phyloP scores from a whole-genome alignment of 2,888 invertebrate genomes.

The Rhamphomyia laevipes region DNA sequence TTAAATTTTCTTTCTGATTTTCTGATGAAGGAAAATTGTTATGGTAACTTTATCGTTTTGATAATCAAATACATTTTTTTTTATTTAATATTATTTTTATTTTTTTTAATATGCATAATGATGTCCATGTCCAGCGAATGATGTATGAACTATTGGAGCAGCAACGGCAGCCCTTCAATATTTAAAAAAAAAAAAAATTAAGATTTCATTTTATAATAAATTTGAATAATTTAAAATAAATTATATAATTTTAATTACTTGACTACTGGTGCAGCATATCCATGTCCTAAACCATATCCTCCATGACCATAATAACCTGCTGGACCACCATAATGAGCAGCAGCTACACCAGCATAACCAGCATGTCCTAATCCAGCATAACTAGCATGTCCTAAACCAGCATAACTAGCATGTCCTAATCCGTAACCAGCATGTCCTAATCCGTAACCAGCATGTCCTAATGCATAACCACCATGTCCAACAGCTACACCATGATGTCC shows the following conservation, averaged over 20 bases:
- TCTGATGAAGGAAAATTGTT: too few species aligned
- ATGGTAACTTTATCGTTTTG: too few species aligned
- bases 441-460: neutral
- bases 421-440: neutral
- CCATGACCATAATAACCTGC: constrained; percentile 9
- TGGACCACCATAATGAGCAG: constrained; percentile 9
- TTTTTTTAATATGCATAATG: constrained; percentile 33
- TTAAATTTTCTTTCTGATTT: too few species aligned
- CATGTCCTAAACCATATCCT: neutral
- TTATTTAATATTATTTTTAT: constrained; percentile 1
- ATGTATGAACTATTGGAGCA: constrained; percentile 35
- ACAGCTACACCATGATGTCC: constrained; percentile 4
- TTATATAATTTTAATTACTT: constrained; percentile 25
- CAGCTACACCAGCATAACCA: constrained; percentile 7
- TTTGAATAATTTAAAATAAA: constrained; percentile 1
- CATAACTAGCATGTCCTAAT: neutral
- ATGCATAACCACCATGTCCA: constrained; percentile 3
- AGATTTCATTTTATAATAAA: neutral
- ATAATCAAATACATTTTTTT: too few species aligned
- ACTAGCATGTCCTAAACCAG: constrained; percentile 23
- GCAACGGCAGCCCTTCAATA: constrained; percentile 28
- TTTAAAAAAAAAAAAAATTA: constrained; percentile 9
- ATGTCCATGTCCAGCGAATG: constrained; percentile 35
- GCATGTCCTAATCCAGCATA: constrained; percentile 11
- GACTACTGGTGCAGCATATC: constrained; percentile 13